Evolutionary conservation across 1,140 invertebrate species (phyloP).

Genomic region (Eriosoma lanigerum): DNA sequence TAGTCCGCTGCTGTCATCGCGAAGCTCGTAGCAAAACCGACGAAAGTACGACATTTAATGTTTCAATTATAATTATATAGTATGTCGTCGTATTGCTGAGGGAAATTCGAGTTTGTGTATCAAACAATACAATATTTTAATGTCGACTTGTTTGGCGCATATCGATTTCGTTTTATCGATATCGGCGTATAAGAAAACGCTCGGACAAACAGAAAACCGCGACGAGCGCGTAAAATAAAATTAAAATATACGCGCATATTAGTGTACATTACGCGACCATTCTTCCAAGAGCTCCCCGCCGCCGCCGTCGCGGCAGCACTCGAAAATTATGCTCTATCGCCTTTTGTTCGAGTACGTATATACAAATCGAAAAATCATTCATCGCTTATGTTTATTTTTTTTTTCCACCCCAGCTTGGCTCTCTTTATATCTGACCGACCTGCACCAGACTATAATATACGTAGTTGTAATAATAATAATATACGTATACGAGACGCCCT

Average conservation of each 20-base stretch:
- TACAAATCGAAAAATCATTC: slow-evolving; percentile 17
- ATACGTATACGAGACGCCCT: neutral
- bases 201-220: neutral
- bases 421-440: neutral
- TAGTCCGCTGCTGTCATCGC: no score
- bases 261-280: neutral
- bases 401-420: neutral
- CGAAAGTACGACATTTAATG: no score
- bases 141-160: no score
- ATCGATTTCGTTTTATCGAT: no score
- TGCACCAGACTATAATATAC: neutral
- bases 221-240: neutral
- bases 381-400: neutral
- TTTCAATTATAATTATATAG: no score
- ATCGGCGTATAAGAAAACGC: neutral
- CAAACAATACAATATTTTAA: no score
- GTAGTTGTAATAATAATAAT: no score
- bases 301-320: neutral
- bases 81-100: no score
- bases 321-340: slow-evolving; percentile 21
- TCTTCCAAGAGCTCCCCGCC: neutral
- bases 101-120: no score
- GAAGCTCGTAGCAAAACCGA: no score
- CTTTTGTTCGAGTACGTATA: slow-evolving; percentile 5
- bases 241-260: neutral